Conservation (phyloP, 2,113 vertebrate genomes). For the Scopus umbretta region DNA sequence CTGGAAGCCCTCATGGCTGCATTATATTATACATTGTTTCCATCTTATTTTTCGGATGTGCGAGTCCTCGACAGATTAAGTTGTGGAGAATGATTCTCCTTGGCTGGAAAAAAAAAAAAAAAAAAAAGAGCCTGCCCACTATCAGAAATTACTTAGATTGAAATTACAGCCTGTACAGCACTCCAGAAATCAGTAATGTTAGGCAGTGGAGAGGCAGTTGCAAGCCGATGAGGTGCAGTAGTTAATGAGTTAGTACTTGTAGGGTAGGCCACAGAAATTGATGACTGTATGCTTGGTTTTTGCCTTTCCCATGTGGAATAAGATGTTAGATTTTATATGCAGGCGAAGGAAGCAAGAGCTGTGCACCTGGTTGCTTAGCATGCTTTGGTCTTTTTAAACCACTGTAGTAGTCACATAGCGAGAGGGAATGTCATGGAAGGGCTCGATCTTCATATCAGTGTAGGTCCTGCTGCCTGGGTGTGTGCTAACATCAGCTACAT, state of each 20-base stretch:
- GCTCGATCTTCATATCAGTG: accelerated
- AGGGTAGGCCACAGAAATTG: neutral
- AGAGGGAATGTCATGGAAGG: neutral
- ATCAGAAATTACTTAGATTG: neutral
- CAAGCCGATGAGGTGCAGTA: neutral
- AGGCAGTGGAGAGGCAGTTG: neutral
- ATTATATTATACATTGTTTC: neutral
- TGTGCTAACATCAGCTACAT: neutral
- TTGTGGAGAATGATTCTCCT: neutral
- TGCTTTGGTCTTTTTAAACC: neutral
- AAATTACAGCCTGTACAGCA: neutral
- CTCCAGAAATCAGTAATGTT: neutral
- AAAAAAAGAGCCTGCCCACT: neutral
- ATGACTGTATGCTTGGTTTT: neutral
- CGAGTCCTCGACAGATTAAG: neutral
- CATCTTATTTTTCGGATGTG: neutral
- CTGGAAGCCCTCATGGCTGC: neutral
- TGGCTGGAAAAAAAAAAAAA: neutral
- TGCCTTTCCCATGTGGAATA: neutral
- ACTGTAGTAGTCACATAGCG: neutral
- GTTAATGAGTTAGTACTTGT: neutral
- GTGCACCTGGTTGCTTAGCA: neutral
- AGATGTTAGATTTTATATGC: neutral
- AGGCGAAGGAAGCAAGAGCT: neutral
- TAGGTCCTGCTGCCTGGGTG: neutral